These are phyloP conservation scores for Deladenus siricidicola DNA, from an alignment of 2,888 invertebrate genomes.

Conservation along the genomic window DNA sequence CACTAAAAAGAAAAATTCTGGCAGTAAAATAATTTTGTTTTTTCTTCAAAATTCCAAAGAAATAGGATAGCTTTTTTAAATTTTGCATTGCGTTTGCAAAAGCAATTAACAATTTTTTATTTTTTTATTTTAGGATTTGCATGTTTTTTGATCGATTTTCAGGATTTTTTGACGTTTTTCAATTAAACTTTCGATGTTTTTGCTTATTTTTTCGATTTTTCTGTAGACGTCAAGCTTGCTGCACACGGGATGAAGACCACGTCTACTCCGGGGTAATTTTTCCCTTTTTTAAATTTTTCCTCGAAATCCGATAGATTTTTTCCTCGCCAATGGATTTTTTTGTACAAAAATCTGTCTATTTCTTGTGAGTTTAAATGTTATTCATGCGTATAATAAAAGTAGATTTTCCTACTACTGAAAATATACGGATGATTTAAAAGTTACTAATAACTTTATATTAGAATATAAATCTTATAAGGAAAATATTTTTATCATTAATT, in stretches of 20 bases:
- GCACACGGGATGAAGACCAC: slow-evolving; percentile 1
- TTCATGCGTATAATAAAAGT: no score
- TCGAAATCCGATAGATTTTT: no score
- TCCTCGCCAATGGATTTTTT: no score
- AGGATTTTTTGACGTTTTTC: background rate
- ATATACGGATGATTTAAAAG: no score
- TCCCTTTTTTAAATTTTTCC: background rate
- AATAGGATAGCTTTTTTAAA: background rate
- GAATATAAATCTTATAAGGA: no score
- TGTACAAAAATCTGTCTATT: no score
- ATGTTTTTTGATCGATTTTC: background rate
- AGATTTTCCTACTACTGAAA: no score
- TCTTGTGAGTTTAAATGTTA: no score
- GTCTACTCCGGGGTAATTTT: slow-evolving; percentile 9
- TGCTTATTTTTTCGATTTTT: slow-evolving; percentile 6
- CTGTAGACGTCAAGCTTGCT: slow-evolving; percentile 13
- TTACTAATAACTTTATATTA: no score
- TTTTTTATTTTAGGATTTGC: background rate
- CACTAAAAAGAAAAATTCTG: background rate
- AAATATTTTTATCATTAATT: no score
- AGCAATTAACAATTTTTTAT: background rate
- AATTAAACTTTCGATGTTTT: background rate
- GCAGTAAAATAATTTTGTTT: background rate
- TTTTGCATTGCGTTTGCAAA: background rate
- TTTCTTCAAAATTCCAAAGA: background rate